These are phyloP conservation scores for Apodemia mormo DNA, from an alignment of 2,888 invertebrate genomes.

Conservation along the genomic window DNA sequence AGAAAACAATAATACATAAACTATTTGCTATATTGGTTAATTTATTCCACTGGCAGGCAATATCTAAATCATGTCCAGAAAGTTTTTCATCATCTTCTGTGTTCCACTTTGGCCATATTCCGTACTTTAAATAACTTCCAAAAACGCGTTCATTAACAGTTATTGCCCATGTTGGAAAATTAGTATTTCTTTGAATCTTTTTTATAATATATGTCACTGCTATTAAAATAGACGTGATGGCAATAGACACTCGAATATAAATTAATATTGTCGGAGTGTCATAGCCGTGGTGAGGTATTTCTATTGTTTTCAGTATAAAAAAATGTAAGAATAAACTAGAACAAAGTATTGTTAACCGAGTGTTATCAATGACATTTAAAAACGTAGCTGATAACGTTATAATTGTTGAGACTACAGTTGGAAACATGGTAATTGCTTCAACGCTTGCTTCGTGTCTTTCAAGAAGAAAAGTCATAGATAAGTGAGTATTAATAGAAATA, in stretches of 20 bases:
- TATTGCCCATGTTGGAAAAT: conserved; percentile 41
- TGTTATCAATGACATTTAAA: conserved; percentile 41
- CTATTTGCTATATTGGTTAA: conserved; percentile 46
- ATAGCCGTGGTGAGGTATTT: conserved; percentile 43
- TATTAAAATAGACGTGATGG: conserved; percentile 41
- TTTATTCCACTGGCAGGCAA: conserved; percentile 42
- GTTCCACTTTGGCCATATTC: conserved; percentile 45
- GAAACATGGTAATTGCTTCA: conserved; percentile 33
- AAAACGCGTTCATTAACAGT: conserved; percentile 42
- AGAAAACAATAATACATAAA: conserved; percentile 31
- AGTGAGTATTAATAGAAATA: conserved; percentile 33
- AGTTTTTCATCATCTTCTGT: conserved; percentile 18
- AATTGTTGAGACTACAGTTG: conserved; percentile 43
- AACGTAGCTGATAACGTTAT: conserved; percentile 45
- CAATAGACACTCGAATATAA: conserved; percentile 48
- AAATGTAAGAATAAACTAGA: conserved; percentile 50
- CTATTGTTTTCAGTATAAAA: conserved; percentile 40
- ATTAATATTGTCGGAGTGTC: conserved; percentile 47
- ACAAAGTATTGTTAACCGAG: conserved; percentile 43
- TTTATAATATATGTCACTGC: conserved; percentile 43
- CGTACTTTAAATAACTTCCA: conserved; percentile 35
- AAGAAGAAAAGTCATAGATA: conserved; percentile 48
- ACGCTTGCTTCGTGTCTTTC: conserved; percentile 49
- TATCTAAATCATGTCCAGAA: conserved; percentile 22
- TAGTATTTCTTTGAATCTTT: conserved; percentile 37